Evolutionary conservation across 2,113 vertebrate genomes (phyloP).

Genomic region (Trinectes maculatus): DNA sequence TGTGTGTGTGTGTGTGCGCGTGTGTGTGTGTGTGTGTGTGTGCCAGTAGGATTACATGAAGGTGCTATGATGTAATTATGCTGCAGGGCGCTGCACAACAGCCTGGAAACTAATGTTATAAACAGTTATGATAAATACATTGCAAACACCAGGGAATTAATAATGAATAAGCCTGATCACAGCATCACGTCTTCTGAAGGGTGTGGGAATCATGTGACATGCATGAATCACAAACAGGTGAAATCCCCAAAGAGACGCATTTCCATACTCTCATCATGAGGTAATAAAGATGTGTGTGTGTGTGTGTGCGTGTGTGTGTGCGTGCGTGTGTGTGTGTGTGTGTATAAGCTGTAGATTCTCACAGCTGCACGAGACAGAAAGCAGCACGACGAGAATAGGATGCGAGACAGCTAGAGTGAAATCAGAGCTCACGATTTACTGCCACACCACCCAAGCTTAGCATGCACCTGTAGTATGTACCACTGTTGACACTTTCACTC

Average conservation of each 20-base stretch:
- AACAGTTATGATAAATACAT: constrained; percentile 49
- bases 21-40: constrained; percentile 12
- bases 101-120: constrained; percentile 49
- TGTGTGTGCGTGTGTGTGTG: background rate
- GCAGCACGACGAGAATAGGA: background rate
- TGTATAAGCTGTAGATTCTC: background rate
- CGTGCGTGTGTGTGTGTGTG: background rate
- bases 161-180: constrained; percentile 51
- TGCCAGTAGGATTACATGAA: constrained; percentile 34
- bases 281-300: no score
- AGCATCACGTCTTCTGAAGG: constrained; percentile 36
- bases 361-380: constrained; percentile 20
- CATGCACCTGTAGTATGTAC: constrained; percentile 62
- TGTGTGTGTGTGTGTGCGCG: constrained; percentile 22
- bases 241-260: constrained; percentile 17
- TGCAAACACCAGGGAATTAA: constrained; percentile 58
- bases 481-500: constrained; percentile 28
- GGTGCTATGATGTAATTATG: constrained; percentile 56
- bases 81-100: constrained; percentile 55
- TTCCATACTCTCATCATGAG: constrained; percentile 25
- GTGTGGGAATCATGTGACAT: constrained; percentile 32
- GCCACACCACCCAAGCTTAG: constrained; percentile 28
- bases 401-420: constrained; percentile 1
- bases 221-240: constrained; percentile 18
- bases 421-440: constrained; percentile 30